phyloP scores from a whole-genome alignment of 1,140 invertebrate species.

The Protaetia brevitarsis region DNA sequence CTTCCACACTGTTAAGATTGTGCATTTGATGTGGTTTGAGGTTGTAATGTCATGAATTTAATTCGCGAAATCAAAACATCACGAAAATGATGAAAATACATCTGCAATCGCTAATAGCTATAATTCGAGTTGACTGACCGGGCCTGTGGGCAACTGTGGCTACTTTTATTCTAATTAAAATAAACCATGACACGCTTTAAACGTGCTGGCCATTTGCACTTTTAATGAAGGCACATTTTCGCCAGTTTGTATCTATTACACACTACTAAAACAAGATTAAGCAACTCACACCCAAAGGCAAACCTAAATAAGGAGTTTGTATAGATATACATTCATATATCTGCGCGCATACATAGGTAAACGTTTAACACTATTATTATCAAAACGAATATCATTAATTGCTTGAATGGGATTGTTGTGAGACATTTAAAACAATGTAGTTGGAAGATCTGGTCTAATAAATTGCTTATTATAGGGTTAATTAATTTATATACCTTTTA shows the following conservation, averaged over 20 bases:
- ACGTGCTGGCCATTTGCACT: conserved; percentile 4
- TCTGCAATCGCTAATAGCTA: neutral
- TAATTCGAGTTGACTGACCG: conserved; percentile 1
- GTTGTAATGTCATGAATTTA: no score
- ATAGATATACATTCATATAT: no score
- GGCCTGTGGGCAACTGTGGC: neutral
- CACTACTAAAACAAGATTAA: neutral
- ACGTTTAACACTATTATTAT: neutral
- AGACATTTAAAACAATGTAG: neutral
- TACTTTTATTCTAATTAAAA: conserved; percentile 12
- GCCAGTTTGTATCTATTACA: neutral
- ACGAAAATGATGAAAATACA: no score
- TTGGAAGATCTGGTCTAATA: neutral
- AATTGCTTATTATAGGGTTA: neutral
- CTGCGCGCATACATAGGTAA: neutral
- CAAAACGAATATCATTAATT: conserved; percentile 4
- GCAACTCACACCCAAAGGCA: neutral
- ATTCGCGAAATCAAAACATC: no score
- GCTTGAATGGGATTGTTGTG: neutral
- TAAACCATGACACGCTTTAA: conserved; percentile 11
- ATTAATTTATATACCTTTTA: no score
- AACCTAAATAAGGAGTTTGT: neutral
- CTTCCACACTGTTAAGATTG: no score
- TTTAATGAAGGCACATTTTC: conserved; percentile 1
- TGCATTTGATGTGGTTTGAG: no score